Base-by-base conservation (phyloP, 2,113 vertebrate species). In the Heterocephalus glaber region DNA sequence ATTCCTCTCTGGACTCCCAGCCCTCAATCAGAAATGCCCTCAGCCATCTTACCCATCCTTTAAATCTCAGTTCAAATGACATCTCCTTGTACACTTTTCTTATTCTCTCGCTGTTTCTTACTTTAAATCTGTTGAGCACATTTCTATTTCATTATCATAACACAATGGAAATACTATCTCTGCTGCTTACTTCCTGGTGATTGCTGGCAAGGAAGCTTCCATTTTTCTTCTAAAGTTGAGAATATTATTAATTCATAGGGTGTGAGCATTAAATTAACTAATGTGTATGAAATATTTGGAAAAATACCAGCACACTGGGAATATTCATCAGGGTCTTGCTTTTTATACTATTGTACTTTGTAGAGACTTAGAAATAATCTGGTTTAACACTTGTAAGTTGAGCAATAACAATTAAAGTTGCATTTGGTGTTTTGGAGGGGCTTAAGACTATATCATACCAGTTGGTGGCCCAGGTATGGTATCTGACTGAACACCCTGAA, bases 111-210 rank as follows among this genome's bases (percentile, higher is more conserved):
- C 26, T 19, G 76, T 0, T 6, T 60, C 28, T 86, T 41, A 84
- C 41, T 61, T 80, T 7, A 74, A 82, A 22, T 79, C 60, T 82
- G 58, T 65, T 66, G 49, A 92, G 35, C 11, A 68, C 80, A 86
- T 92, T 86, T 86, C 54, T 63, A 58, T 63, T 58, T 94, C 54
- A 28, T 90, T 76, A 60, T 89, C 22, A 93, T 26, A 93, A 63
- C 44, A 33, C 3, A 7, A 22, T 33, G 89, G 49, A 85, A 83
- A 68, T 68, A 7, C 7, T 54, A 5, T 65, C 10, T 61, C 20
- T 49, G 65, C 26, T 28, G 79, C 41, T 86, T 81, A 88, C 11
- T 12, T 60, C 56, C 47, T 77, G 20, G 56, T 66, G 54, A 65
- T 4, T 12, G 16, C 93, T 30, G 35, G 60, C 26, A 92, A 82